Evolutionary conservation across 2,113 vertebrate species (phyloP).

Genomic region (Apus apus): DNA sequence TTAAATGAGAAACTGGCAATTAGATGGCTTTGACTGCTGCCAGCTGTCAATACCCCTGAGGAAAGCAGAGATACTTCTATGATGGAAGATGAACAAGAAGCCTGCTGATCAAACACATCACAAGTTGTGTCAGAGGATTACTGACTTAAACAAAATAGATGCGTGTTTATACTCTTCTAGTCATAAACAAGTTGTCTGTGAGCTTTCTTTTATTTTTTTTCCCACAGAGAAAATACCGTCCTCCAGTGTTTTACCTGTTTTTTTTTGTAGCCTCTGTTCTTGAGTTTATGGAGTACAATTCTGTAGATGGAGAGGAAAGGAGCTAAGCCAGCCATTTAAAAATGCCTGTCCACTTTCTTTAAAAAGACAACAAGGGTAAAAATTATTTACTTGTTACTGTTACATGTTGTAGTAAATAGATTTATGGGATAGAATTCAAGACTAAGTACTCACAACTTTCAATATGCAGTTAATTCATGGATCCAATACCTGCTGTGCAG

Average conservation of each 20-base stretch:
- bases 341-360: background rate
- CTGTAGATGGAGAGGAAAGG: background rate
- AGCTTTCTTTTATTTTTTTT: background rate
- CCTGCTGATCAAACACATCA: constrained; percentile 36
- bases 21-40: constrained; percentile 53
- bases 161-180: constrained; percentile 35
- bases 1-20: constrained; percentile 31
- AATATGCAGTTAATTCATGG: background rate
- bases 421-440: background rate
- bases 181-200: constrained; percentile 46
- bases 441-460: background rate
- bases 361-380: background rate
- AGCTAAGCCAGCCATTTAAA: background rate
- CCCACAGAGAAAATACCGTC: background rate
- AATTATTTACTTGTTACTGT: background rate
- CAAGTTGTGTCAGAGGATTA: constrained; percentile 40
- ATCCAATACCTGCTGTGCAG: background rate
- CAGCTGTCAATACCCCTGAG: constrained; percentile 50
- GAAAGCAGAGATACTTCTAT: background rate
- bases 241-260: background rate
- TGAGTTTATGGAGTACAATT: background rate
- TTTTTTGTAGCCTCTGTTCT: background rate
- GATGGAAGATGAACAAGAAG: constrained; percentile 31
- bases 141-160: constrained; percentile 50
- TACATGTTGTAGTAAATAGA: background rate